Evolutionary conservation across 2,113 vertebrate species (phyloP).

Genomic region (Heterocephalus glaber): DNA sequence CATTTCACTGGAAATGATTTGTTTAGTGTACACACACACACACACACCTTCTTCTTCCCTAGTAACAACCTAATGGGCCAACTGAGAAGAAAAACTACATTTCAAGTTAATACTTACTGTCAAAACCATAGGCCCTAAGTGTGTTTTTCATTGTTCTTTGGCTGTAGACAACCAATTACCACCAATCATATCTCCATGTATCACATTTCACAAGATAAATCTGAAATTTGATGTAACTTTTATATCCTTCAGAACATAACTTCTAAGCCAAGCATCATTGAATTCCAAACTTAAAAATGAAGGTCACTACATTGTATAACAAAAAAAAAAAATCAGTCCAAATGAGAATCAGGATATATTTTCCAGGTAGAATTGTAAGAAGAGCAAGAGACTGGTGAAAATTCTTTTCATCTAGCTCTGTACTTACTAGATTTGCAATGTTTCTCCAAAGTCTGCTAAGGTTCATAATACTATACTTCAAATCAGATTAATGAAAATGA

Average conservation of each 20-base stretch:
- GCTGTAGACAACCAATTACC: neutral
- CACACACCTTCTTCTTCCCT: neutral
- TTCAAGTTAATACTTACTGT: neutral
- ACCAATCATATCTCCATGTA: neutral
- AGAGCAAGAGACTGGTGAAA: neutral
- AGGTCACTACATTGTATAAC: neutral
- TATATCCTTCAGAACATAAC: neutral
- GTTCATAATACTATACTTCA: neutral
- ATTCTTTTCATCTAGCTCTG: neutral
- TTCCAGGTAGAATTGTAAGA: neutral
- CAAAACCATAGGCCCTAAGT: neutral
- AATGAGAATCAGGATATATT: neutral
- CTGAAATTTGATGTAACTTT: slow-evolving; percentile 9
- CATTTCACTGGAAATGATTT: neutral
- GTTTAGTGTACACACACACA: neutral
- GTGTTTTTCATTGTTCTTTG: neutral
- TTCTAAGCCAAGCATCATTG: slow-evolving; percentile 38
- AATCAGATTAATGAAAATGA: neutral
- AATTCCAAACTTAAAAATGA: slow-evolving; percentile 51
- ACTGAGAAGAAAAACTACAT: slow-evolving; percentile 12
- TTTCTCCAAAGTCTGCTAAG: slow-evolving; percentile 22
- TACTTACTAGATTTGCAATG: neutral
- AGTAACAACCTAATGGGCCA: neutral
- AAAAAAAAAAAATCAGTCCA: neutral
- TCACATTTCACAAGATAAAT: neutral